Base-by-base conservation (phyloP, 2,113 vertebrate genomes). In the Nycticebus coucang region DNA sequence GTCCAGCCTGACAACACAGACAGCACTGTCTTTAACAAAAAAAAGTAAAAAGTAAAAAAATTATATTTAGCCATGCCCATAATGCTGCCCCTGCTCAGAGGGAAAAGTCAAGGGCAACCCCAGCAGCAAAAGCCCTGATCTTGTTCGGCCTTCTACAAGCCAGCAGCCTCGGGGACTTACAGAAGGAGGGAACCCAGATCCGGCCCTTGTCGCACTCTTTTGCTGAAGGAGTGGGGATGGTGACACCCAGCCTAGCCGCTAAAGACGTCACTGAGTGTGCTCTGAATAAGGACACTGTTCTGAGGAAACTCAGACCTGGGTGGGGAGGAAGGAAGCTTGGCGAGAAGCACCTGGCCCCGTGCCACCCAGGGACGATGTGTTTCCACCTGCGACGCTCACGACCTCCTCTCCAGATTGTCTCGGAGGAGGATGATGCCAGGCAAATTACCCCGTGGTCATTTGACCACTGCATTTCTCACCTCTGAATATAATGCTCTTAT, bases 391-490 rank as follows among this genome's bases (percentile, higher is more conserved):
- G 41, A n/a, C 1, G 18, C 78, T 55, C 18, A 22, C 4, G 5
- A 28, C 21, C 4, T 3, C 28, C 19, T 80, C 68, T 59, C 30
- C 3, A 5, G 41, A 62, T 11, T 5, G 33, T 64, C 53, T 33
- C 33, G 2, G 6, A 62, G 2, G 4, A 1, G 1, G 22, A 14
- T 28, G 57, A 86, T 18, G 8, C 68, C 37, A 2, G 2, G 0
- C 17, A 3, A 3, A 13, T 33, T 17, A 57, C 22, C 14, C 33
- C 0, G 1, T 1, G 33, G 7, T 35, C 53, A 55, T 57, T 17
- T 53, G 53, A 37, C 8, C 8, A 10, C 18, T 24, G 53, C 41
- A 4, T 45, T 81, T 59, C 92, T 78, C 50, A 89, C 50, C 30
- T 50, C 21, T 28, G 8, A 96, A 78, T 24, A 21, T 3, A 33